Evolutionary conservation across 2,888 invertebrate genomes (phyloP), one percentile per base, ranked within the genome.

Genomic region (Synergus umbraculus): DNA sequence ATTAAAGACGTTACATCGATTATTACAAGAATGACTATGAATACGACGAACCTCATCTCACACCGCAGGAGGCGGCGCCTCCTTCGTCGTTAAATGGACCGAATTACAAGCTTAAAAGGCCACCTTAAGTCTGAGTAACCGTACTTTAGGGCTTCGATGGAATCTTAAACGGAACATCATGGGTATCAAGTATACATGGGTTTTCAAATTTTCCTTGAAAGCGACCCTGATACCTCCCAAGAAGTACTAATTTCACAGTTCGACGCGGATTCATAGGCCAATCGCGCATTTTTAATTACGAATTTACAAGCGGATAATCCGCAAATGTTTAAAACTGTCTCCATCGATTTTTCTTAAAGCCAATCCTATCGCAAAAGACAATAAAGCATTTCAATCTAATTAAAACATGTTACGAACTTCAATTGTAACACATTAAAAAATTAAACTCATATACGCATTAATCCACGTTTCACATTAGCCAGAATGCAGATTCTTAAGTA

Each of bases 21-120:
- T 89, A 89, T 89, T 90, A 89, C 88, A 86, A 88, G 90, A 89
- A 89, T 91, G 90, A 91, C 90, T 91, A 87, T 87, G 88, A 87
- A 88, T 88, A 89, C 86, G 85, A 87, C 87, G 87, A 88, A 87
- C 85, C 88, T 86, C 88, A 88, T 89, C 88, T 85, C 85, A 85
- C 89, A 84, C 90, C 85, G 86, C 90, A 87, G 90, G 90, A 83
- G 86, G 78, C 77, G 86, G 87, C 86, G 86, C 86, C 87, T 81
- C 76, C 81, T 82, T 78, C 84, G 82, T 81, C 79, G 78, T 82
- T 87, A 87, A 89, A 86, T 86, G 86, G 85, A 29, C 89, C 89
- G 85, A 90, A 89, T 90, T 90, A 90, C 90, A 88, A 80, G 81
- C n/a, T 65, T 9, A 65, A 60, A 60, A 29, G 22, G 60, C 60